Evolutionary conservation across 2,888 invertebrate genomes (phyloP).

Genomic region (Saturnia pavonia): DNA sequence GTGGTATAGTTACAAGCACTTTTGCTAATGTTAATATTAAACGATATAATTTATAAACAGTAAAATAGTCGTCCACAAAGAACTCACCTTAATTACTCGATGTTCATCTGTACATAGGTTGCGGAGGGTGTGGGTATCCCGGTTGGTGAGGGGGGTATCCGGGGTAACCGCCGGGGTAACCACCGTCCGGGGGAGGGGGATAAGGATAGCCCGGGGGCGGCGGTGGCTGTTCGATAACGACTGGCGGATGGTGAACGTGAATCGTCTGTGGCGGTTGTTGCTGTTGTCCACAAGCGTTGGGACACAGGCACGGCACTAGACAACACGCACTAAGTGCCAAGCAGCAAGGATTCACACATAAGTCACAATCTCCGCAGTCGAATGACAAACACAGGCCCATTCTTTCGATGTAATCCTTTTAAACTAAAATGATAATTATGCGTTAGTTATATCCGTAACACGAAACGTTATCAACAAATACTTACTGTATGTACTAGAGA

Average conservation of each 20-base stretch:
- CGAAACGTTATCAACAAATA: background rate
- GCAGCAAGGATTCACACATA: conserved; percentile 72
- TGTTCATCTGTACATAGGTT: conserved; percentile 57
- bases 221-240: conserved; percentile 54
- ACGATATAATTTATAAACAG: conserved; percentile 16
- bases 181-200: conserved; percentile 50
- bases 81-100: conserved; percentile 44
- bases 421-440: conserved; percentile 55
- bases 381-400: conserved; percentile 75
- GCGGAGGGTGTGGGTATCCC: conserved; percentile 35
- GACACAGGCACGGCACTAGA: conserved; percentile 69
- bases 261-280: conserved; percentile 59
- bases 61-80: conserved; percentile 49
- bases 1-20: background rate
- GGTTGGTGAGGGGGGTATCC: conserved; percentile 27
- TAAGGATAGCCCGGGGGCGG: conserved; percentile 52
- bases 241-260: conserved; percentile 65
- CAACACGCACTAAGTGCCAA: conserved; percentile 72
- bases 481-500: background rate
- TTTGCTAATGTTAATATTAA: background rate
- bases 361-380: conserved; percentile 69
- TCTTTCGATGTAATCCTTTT: conserved; percentile 41
- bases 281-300: conserved; percentile 73
- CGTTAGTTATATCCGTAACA: conserved; percentile 16
- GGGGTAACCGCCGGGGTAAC: conserved; percentile 46